Base-by-base conservation (phyloP, 37 sponge, comb jelly and placozoan genomes). In the Ephydatia muelleri region DNA sequence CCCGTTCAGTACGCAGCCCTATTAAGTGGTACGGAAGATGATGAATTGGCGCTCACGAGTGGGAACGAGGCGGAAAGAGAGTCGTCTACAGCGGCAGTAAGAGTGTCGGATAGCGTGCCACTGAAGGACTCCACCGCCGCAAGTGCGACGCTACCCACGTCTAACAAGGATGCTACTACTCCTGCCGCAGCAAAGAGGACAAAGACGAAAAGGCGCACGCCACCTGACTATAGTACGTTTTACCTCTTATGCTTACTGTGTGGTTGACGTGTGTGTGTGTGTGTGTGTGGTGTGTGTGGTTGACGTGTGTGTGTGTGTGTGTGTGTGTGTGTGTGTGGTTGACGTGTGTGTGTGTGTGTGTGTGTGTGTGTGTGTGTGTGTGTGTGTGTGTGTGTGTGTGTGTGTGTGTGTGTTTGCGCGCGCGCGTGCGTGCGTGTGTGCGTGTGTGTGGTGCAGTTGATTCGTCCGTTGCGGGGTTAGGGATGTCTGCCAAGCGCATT, bases 401-500 rank as follows among this genome's bases (percentile, higher is more conserved):
- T 43, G 47, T 43, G 4, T 11, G 6, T 57, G 19, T 57, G 16
- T 57, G 16, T 14, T n/a, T n/a, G n/a, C n/a, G n/a, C n/a, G n/a
- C n/a, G n/a, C n/a, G n/a, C n/a, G n/a, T n/a, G n/a, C 57, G 9
- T 57, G 8, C 8, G 47, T 43, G 47, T 43, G 4, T 11, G 6
- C 16, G 19, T 57, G 16, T 57, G 16, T 14, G 12, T 14, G 19
- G 57, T 21, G 57, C 57, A 57, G 57, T 57, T 11, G 57, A 57
- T 57, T 57, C 57, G 12, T 57, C 57, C 16, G 16, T 57, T n/a
- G 22, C 35, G 0, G 38, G 25, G 36, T 73, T 64, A 0, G 72
- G 21, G 21, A n/a, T 85, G 82, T 67, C 90, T 49, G 90, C 48
- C 35, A 81, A 86, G 5, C 86, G 82, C 22, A 90, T 90, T 73